phyloP scores from a whole-genome alignment of 2,797 vertebrate species.

The Bucorvus abyssinicus region DNA sequence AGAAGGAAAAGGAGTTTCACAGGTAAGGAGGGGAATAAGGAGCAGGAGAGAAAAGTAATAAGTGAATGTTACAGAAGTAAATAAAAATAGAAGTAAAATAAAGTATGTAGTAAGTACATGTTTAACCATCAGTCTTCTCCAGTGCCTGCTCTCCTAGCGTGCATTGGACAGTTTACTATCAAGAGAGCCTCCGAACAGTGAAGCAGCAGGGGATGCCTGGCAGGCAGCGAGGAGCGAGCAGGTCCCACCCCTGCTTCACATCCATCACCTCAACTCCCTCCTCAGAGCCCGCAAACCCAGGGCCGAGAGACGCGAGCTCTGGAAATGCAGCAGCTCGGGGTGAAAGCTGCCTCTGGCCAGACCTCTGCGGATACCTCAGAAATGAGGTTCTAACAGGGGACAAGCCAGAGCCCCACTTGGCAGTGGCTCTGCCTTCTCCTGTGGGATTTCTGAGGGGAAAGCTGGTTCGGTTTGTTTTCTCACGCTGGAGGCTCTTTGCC shows the following conservation, averaged over 20 bases:
- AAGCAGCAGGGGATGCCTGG: neutral
- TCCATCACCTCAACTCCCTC: neutral
- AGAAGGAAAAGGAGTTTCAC: neutral
- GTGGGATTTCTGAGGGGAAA: neutral
- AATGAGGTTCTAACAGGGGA: neutral
- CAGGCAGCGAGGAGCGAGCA: neutral
- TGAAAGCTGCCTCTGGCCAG: neutral
- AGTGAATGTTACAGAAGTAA: neutral
- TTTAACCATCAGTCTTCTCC: neutral
- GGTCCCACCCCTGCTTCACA: neutral
- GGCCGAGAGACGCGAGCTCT: neutral
- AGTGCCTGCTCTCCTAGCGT: neutral
- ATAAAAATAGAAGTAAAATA: no score
- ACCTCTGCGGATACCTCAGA: neutral
- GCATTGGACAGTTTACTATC: no score
- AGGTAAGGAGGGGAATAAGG: neutral
- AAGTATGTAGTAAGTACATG: no score
- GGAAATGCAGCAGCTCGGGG: neutral
- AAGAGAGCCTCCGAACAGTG: neutral
- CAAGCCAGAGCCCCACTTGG: neutral
- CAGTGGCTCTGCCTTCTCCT: neutral
- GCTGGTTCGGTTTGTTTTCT: neutral
- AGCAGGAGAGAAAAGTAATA: neutral
- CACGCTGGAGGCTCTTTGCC: neutral
- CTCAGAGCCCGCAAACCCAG: neutral